A percentile compares a stretch with the other conserved stretches of the same genome.
These are phyloP conservation scores for Rhopalosiphum padi DNA, from an alignment of 1,140 invertebrate species.

Conservation along the genomic window DNA sequence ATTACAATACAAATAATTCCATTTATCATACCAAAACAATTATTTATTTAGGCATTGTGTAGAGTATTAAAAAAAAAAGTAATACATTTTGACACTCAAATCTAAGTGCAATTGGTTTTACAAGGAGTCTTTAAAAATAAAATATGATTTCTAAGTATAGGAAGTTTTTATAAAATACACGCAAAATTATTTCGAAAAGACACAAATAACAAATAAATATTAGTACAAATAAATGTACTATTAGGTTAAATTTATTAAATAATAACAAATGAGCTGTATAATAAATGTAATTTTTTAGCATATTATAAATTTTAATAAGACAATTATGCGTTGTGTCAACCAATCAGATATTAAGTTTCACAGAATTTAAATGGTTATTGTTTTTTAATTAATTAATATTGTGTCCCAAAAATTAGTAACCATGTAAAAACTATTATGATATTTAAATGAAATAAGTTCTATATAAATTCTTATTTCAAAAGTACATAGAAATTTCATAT, in stretches of 20 bases:
- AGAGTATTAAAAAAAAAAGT: background rate
- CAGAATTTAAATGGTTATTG: background rate
- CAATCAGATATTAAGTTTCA: background rate
- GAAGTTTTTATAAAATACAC: slow-evolving; percentile 18
- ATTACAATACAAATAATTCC: slow-evolving; percentile 9
- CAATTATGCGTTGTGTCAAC: slow-evolving; percentile 34
- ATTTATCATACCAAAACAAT: background rate
- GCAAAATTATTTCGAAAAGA: background rate
- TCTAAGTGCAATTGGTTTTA: background rate
- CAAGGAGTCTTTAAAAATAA: background rate
- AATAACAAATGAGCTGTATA: slow-evolving; percentile 12
- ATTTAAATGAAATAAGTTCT: background rate
- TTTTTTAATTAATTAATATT: background rate
- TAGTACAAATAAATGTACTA: background rate
- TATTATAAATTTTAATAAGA: background rate
- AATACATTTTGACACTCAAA: background rate
- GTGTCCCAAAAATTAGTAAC: background rate
- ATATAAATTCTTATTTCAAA: background rate
- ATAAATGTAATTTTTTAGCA: background rate
- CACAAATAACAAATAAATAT: background rate
- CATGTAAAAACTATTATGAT: background rate
- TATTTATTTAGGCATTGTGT: background rate
- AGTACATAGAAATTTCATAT: background rate
- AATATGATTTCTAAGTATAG: background rate
- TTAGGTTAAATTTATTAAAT: slow-evolving; percentile 10